Base-by-base conservation (phyloP, 2,797 vertebrate species). In the Protosalanx chinensis region DNA sequence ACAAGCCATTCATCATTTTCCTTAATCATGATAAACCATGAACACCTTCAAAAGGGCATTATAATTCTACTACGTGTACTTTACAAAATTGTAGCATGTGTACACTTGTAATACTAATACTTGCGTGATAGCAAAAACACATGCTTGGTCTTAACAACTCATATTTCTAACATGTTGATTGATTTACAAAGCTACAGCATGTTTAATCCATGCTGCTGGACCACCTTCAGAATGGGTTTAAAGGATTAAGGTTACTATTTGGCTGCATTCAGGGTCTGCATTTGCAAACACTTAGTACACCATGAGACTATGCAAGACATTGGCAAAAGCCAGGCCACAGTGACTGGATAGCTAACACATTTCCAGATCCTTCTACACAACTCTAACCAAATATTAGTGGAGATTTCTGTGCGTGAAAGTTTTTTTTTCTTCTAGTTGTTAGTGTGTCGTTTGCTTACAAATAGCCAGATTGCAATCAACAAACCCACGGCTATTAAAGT, bases 381-480 rank as follows among this genome's bases (percentile, higher is more conserved):
- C 37, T 49, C 49, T n/a, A 66, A 29, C 37, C 37, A 65, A 3
- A 29, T n/a, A 56, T 33, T 51, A 53, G 6, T 46, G 8, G 51
- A 16, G 51, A 35, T 37, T 18, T 49, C n/a, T 15, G 64, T 1
- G 12, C 56, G 30, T 62, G 32, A 61, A 60, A 29, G 16, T 20
- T 20, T 5, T 56, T 53, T 61, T 27, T 27, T n/a, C n/a, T 27
- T 60, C 16, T 32, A 33, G 56, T 51, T 56, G 61, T 66, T 74
- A 71, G 23, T 56, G 29, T 37, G 23, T n/a, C 72, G 70, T 60
- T 77, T 78, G 60, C 70, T 70, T 72, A 68, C 51, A 85, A 77
- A 67, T 66, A 82, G 72, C 59, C 69, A 74, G 76, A 77, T 75
- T 77, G 64, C 33, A 82, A 81, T 82, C 78, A 81, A 63, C 67